phyloP scores from a whole-genome alignment of 1,140 invertebrate genomes.

The Drosophila nebulosa region DNA sequence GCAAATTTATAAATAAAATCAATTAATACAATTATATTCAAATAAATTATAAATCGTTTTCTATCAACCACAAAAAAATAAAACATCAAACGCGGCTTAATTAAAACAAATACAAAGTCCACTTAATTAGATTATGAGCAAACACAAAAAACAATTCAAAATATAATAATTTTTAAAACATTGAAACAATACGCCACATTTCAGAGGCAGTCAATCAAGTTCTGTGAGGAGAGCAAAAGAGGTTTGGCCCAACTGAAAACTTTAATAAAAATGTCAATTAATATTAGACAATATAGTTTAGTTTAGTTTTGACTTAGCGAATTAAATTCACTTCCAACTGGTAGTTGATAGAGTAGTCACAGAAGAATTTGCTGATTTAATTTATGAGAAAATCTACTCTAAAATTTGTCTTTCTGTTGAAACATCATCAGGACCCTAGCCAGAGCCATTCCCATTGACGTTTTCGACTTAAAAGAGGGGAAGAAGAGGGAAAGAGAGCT shows the following conservation, averaged over 20 bases:
- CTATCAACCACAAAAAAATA: constrained; percentile 12
- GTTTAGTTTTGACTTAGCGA: too few species aligned
- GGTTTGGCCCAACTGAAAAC: background rate
- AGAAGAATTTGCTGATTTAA: too few species aligned
- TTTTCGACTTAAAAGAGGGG: background rate
- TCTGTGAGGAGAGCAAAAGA: background rate
- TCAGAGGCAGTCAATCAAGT: constrained; percentile 29
- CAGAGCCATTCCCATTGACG: too few species aligned
- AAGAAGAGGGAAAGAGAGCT: background rate
- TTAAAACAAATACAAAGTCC: constrained; percentile 48
- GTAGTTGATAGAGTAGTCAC: too few species aligned
- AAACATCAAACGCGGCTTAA: constrained; percentile 60
- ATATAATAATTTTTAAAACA: constrained; percentile 4
- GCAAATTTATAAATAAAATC: constrained; percentile 46
- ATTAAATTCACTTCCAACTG: too few species aligned
- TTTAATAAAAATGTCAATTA: too few species aligned
- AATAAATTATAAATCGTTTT: constrained; percentile 50
- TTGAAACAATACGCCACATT: constrained; percentile 17
- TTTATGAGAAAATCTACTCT: too few species aligned
- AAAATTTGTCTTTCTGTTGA: too few species aligned
- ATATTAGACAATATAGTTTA: too few species aligned
- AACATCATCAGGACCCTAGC: too few species aligned
- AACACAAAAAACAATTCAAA: constrained; percentile 30
- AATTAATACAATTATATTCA: constrained; percentile 39
- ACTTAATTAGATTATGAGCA: constrained; percentile 53